A percentile compares a stretch with the other conserved stretches of the same genome.
Evolutionary conservation across 2,797 vertebrate species (phyloP).

Genomic region (Lophotriccus pileatus): DNA sequence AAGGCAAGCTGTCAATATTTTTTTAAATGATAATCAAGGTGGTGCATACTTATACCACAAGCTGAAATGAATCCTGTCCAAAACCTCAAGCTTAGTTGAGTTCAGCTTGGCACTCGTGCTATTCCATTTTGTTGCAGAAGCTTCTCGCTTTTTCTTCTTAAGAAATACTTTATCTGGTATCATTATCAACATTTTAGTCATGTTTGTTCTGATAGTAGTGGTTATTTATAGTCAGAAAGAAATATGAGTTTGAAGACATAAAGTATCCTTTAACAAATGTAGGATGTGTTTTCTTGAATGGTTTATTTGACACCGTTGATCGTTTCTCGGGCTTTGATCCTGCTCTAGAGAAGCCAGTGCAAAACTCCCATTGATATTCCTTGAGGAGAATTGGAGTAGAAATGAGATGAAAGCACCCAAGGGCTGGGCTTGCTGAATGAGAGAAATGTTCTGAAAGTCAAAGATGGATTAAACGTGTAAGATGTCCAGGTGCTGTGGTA

Average conservation of each 20-base stretch:
- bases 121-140: not conserved
- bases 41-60: conserved; percentile 41
- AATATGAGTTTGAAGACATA: accelerated
- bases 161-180: not conserved
- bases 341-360: not conserved
- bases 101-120: conserved; percentile 10
- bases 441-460: not conserved
- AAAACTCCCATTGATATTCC: not conserved
- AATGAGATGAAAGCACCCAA: not conserved
- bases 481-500: not conserved
- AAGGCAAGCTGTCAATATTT: conserved; percentile 85
- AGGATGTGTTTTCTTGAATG: not conserved
- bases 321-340: not conserved
- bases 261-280: not conserved
- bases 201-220: not conserved
- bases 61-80: conserved; percentile 55
- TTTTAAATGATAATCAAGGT: conserved; percentile 78
- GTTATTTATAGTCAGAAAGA: not conserved
- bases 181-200: not conserved
- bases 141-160: not conserved
- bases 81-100: conserved; percentile 43
- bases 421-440: not conserved
- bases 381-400: not conserved
- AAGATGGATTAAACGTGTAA: not conserved
- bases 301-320: not conserved